Evolutionary conservation across 2,888 invertebrate genomes (phyloP), one percentile per base, ranked within the genome.

Genomic region (Pristionchus mayeri): DNA sequence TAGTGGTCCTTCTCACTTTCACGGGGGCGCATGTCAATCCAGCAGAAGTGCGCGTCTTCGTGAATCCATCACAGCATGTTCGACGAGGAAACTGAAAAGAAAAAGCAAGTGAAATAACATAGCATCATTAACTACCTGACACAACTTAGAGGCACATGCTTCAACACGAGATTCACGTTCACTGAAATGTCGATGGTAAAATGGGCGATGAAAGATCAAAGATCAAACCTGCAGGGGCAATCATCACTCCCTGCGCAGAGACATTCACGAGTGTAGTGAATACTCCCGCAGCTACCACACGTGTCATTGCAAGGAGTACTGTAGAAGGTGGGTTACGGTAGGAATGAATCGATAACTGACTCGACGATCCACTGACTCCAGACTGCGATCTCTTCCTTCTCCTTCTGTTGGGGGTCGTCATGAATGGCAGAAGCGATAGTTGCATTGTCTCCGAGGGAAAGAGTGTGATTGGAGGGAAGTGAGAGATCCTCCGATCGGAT

Each of bases 271-370:
- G 21, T 7, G 24, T 50, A 16, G n/a, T 76, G 48, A 48, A 24
- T 76, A 1, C 24, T 24, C 3, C 76, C 76, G 30, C 76, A 76
- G 11, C 48, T 50, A 50, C 76, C 76, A 30, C 76, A 76, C 4
- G 34, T n/a, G 27, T 76, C 37, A 9, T 27, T n/a, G 27, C 76
- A 76, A 6, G 67, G 67, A 71, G 67, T 71, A 71, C 67, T 71
- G 67, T 71, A 71, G n/a, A 21, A 40, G 16, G 0, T 40, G 6
- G 0, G 13, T 11, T 63, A 34, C 63, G 34, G 63, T 63, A 63
- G 9, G 30, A 11, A 34, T 63, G 3, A 24, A 71, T 37, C 40
- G n/a, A 6, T 1, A 40, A 71, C 67, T 71, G 40, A 71, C 67
- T 21, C 67, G 21, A 71, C 67, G 0, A 40, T 27, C 67, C 67